A percentile compares a stretch with the other conserved stretches of the same genome.
Evolutionary conservation across 2,113 vertebrate genomes (phyloP).

Genomic region (Charadrius vociferus): DNA sequence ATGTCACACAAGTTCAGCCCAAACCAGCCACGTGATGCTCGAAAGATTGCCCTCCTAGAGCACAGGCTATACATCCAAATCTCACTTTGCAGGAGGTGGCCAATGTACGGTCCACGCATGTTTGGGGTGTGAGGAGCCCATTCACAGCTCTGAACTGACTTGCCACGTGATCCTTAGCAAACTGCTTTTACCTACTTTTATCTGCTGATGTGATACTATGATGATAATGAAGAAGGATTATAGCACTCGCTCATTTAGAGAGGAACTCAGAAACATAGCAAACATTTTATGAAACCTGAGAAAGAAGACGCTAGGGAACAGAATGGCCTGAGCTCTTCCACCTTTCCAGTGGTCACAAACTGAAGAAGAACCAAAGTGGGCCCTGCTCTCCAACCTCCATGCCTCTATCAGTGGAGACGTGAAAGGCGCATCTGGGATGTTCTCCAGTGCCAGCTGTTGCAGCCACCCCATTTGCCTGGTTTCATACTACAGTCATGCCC

Average conservation of each 20-base stretch:
- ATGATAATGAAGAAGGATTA: neutral
- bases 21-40: neutral
- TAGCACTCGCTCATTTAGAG: neutral
- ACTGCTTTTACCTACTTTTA: neutral
- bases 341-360: neutral
- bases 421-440: neutral
- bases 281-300: neutral
- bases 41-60: neutral
- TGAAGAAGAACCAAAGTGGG: neutral
- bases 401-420: neutral
- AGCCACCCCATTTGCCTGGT: neutral
- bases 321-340: neutral
- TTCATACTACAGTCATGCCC: neutral
- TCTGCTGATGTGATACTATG: neutral
- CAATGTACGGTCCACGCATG: rapidly evolving
- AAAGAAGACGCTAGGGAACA: neutral
- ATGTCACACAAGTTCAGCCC: neutral
- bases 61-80: neutral
- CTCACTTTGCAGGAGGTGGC: neutral
- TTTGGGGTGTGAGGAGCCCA: neutral
- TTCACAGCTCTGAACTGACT: neutral
- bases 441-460: neutral
- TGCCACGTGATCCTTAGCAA: neutral
- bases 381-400: neutral
- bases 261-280: neutral